Evolutionary conservation across 2,113 vertebrate genomes (phyloP), one percentile per base, ranked within the genome.

Genomic region (Ascaphus truei): DNA sequence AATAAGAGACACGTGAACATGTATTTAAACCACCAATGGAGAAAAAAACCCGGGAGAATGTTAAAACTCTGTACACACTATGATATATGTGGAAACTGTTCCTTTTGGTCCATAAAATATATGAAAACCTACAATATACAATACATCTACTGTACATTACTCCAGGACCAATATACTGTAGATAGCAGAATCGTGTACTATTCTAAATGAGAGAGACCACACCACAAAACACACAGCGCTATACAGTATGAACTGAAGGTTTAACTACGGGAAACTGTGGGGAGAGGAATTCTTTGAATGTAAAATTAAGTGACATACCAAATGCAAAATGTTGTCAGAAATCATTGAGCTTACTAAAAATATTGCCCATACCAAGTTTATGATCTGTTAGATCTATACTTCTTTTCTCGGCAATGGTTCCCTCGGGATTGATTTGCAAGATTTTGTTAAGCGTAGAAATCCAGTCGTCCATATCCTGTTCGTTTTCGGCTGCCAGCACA

Each of bases 391-490:
- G 87, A 78, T 99, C 97, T 34, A 87, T 26, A 11, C 96, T 98
- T 79, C 94, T 96, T 69, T 96, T 92, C 48, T 97, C 95, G 55
- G 90, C 91, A 51, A 85, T 72, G 0, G 89, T 76, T 26, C 89
- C 93, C 61, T 98, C 97, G 0, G 96, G 94, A 76, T 90, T 95
- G 88, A 98, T 98, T 83, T 98, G 97, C 58, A 99, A 83, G 81
- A 98, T 97, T 75, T 94, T 94, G 74, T 90, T 97, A 75, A 99
- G 87, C 11, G 93, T 98, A 74, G 84, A 89, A 76, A 98, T 98
- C 97, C 97, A 99, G 9, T 98, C 97, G 25, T 99, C 97, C 97
- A 99, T 98, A 81, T 99, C 97, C 53, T 93, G 92, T 79, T 99
- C 97, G 0, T 88, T 98, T 86, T 99, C 97, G 25, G 97, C 95